phyloP scores from a whole-genome alignment of 2,888 invertebrate genomes.

The Rhagonycha lutea region DNA sequence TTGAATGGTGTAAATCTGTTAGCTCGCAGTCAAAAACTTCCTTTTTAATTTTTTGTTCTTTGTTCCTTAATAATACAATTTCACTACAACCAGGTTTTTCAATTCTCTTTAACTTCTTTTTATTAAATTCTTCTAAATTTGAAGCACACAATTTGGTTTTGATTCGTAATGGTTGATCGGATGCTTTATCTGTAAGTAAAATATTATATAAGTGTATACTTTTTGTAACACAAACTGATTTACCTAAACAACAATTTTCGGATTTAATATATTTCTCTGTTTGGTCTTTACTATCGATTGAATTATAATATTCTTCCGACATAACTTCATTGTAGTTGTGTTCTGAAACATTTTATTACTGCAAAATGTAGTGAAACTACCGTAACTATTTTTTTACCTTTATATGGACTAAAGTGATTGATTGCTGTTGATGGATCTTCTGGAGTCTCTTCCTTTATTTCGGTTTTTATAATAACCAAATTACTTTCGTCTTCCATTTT shows the following conservation, averaged over 20 bases:
- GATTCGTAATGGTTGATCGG: too few species aligned
- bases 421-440: not conserved
- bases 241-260: not conserved
- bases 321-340: not conserved
- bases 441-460: not conserved
- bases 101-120: too few species aligned
- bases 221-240: not conserved
- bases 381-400: not conserved
- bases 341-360: not conserved
- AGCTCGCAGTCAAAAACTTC: not conserved
- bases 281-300: not conserved
- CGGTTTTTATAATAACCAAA: not conserved
- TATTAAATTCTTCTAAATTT: too few species aligned
- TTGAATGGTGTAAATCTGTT: not conserved
- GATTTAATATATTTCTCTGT: not conserved
- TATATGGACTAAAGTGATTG: not conserved
- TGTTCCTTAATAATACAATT: too few species aligned
- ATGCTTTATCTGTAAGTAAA: too few species aligned
- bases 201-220: too few species aligned
- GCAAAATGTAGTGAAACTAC: not conserved
- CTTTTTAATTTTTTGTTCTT: not conserved
- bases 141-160: too few species aligned
- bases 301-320: not conserved
- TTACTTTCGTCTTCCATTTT: not conserved
- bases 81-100: not conserved